Conservation (phyloP, 2,797 vertebrate species). For the Melanotaenia boesemani region DNA sequence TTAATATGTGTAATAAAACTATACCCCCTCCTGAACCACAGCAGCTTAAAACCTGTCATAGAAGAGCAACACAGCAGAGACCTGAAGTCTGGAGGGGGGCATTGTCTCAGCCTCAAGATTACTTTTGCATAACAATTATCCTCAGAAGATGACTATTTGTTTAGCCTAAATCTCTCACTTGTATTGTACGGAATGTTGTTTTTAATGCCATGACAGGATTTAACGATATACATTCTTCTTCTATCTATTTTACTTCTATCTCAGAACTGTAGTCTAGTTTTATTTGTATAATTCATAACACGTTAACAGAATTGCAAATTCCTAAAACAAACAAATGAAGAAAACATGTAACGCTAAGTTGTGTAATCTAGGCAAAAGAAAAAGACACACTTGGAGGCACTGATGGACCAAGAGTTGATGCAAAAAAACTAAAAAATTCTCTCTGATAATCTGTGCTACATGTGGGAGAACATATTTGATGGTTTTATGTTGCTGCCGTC, state of each 20-base stretch:
- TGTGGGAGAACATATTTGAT: slow-evolving; percentile 46
- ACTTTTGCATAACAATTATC: slow-evolving; percentile 6
- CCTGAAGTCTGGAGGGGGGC: slow-evolving; percentile 5
- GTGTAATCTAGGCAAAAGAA: slow-evolving; percentile 7
- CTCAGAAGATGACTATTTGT: neutral
- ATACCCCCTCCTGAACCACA: slow-evolving; percentile 42
- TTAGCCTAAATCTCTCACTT: neutral
- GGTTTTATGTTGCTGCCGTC: slow-evolving; percentile 42
- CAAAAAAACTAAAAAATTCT: slow-evolving; percentile 7
- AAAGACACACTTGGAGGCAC: slow-evolving; percentile 13
- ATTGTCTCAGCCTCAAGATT: slow-evolving; percentile 12
- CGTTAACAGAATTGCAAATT: neutral
- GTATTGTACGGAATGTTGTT: neutral
- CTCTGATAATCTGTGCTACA: slow-evolving; percentile 8
- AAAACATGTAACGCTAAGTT: neutral
- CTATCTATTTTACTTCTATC: neutral
- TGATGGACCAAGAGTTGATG: neutral
- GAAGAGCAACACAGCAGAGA: slow-evolving; percentile 15
- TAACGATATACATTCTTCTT: neutral
- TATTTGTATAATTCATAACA: neutral
- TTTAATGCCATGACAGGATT: neutral
- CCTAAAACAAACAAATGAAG: too few relatives aligned
- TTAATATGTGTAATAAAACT: slow-evolving; percentile 55
- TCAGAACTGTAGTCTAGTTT: neutral
- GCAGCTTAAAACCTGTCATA: slow-evolving; percentile 19